phyloP scores from a whole-genome alignment of 2,113 vertebrate species.

The Misgurnus mizolepis region DNA sequence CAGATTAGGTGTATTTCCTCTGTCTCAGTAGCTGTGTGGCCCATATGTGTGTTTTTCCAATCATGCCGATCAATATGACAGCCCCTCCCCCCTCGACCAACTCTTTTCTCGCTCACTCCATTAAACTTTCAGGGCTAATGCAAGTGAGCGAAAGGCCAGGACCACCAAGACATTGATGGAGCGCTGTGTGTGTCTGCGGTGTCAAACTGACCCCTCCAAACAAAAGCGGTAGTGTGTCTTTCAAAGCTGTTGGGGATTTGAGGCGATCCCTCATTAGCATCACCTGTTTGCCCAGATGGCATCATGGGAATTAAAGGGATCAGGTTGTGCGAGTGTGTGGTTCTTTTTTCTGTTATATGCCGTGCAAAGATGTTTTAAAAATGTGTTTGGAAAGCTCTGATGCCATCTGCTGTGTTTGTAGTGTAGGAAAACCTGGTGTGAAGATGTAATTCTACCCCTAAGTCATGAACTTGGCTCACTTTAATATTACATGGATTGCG shows the following conservation, averaged over 20 bases:
- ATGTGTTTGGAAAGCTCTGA: neutral
- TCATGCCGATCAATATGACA: conserved; percentile 36
- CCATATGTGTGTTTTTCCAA: conserved; percentile 32
- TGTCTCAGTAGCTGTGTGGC: conserved; percentile 50
- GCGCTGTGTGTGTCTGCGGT: conserved; percentile 45
- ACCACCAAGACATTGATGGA: conserved; percentile 50
- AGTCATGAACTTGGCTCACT: conserved; percentile 1
- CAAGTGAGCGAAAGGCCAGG: conserved; percentile 38
- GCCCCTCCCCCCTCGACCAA: neutral
- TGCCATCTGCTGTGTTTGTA: conserved; percentile 20
- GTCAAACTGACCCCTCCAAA: conserved; percentile 37
- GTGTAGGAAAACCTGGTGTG: neutral
- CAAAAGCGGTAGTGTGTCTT: conserved; percentile 49
- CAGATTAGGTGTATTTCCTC: conserved; percentile 72
- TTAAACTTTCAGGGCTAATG: conserved; percentile 21
- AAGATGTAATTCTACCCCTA: neutral
- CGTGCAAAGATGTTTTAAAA: conserved; percentile 12
- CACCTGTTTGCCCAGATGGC: conserved; percentile 77
- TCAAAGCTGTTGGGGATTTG: conserved; percentile 65
- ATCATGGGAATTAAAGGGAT: conserved; percentile 67
- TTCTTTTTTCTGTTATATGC: conserved; percentile 21
- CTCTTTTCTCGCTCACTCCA: conserved; percentile 15
- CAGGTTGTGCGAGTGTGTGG: conserved; percentile 67
- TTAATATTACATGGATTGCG: neutral
- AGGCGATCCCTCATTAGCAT: conserved; percentile 73